Evolutionary conservation across 2,888 invertebrate genomes (phyloP), one percentile per base, ranked within the genome.

Genomic region (Mechanitis messenoides): DNA sequence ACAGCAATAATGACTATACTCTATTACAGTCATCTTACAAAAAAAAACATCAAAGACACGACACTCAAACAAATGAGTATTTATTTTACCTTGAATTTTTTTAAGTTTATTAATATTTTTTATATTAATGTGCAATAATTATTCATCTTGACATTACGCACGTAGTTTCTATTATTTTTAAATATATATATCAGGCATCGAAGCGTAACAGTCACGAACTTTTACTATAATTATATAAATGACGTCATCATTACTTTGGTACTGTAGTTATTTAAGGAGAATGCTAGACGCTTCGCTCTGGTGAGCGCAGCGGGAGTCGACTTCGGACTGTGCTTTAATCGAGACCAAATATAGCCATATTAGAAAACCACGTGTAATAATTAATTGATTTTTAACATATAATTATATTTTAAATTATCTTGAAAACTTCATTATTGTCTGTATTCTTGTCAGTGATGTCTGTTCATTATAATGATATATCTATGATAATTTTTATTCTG

Each of bases 151-250:
- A 60, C 54, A 58, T 61, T 56, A 55, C 54, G 54, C 58, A 61
- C 62, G 64, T 67, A 67, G 62, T 60, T 61, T 69, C 68, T 64
- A 65, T 67, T 65, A 64, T 6, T 6, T 63, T 60, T 61, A 64
- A 62, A 65, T 71, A 71, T 68, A 70, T 65, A 68, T 68, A 65
- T 70, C 66, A 69, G 63, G 61, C 72, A 67, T 53, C 69, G 68
- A 67, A 70, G 71, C 73, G 71, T 73, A 69, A 70, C 63, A 61
- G 74, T 75, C 78, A 78, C 77, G 78, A 77, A 74, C 75, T 74
- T 76, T 79, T 79, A 75, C 75, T 71, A 72, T 74, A 76, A 77
- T 77, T 75, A 78, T 71, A 68, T 68, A 58, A 67, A 68, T 79
- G 79, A 81, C 78, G 76, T 78, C 79, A 81, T 72, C 69, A 69